phyloP scores from a whole-genome alignment of 2,113 vertebrate genomes.

The Pteropus alecto region DNA sequence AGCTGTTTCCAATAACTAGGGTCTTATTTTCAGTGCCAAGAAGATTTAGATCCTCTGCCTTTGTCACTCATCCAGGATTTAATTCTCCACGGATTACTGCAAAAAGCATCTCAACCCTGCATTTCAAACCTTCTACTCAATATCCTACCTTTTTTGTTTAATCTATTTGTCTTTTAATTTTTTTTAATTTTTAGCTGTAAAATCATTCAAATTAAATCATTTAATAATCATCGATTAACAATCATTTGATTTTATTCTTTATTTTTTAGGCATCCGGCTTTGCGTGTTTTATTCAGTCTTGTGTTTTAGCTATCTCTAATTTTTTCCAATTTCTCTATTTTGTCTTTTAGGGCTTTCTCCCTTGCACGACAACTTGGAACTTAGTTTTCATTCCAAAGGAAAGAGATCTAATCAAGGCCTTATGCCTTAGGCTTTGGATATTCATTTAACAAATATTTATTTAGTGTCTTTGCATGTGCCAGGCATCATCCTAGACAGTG shows the following conservation, averaged over 20 bases:
- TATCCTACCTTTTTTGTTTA: neutral
- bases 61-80: neutral
- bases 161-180: neutral
- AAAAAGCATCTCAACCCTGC: neutral
- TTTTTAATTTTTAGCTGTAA: neutral
- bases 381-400: neutral
- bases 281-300: neutral
- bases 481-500: neutral
- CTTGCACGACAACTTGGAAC: neutral
- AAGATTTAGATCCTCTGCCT: neutral
- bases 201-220: neutral
- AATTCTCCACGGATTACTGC: neutral
- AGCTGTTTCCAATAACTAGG: neutral
- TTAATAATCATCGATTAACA: neutral
- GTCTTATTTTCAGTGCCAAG: neutral
- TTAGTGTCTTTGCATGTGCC: neutral
- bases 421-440: neutral
- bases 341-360: neutral
- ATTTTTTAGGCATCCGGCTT: neutral
- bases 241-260: neutral
- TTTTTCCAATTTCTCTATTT: neutral
- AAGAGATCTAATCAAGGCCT: neutral
- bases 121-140: neutral
- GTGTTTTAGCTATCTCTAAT: neutral
- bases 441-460: neutral